Evolutionary conservation across 23 tunicate genomes (phyloP), one percentile per base, ranked within the genome.

Genomic region (Phallusia fumigata): DNA sequence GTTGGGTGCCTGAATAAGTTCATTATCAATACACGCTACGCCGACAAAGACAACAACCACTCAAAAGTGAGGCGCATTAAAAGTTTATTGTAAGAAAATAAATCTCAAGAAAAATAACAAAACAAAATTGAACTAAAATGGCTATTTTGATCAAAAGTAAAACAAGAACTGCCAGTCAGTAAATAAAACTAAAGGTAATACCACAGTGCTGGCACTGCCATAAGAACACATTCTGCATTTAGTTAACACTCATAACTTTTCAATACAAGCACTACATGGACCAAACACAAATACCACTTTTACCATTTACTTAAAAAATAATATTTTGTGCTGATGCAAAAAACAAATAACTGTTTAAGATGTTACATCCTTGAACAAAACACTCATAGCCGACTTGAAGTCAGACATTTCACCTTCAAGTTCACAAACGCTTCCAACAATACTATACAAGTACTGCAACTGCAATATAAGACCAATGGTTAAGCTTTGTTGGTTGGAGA

Each of bases 381-480:
- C 69, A 58, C 28, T 21, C 28, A 58, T 58, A 6, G 69, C 69
- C 28, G 69, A 22, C 28, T 58, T 58, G 16, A 58, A 58, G 16
- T 58, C 69, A 21, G 15, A 6, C 69, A 58, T 8, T 58, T 58
- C 69, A 11, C 69, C 69, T 13, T 58, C 69, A 58, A 58, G 69
- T 22, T 22, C 69, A 58, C 69, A 58, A 21, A 58, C 69, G 28
- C 69, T 58, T 58, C 69, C 69, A 58, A 58, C 28, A 24, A 58
- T 58, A 24, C 69, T 58, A 13, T 58, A 58, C 13, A 58, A 58
- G 69, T 58, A 58, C 69, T 58, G 69, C 69, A 58, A 21, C 69
- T 58, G 69, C 28, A 58, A 24, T 6, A 58, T 21, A 58, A 58
- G 28, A 6, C 8, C 28, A 6, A 6, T 58, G 28, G 8, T 58